A percentile compares a stretch with the other conserved stretches of the same genome.
These are phyloP conservation scores for Agonopterix heracliana DNA, from an alignment of 2,888 invertebrate genomes.

Conservation along the genomic window DNA sequence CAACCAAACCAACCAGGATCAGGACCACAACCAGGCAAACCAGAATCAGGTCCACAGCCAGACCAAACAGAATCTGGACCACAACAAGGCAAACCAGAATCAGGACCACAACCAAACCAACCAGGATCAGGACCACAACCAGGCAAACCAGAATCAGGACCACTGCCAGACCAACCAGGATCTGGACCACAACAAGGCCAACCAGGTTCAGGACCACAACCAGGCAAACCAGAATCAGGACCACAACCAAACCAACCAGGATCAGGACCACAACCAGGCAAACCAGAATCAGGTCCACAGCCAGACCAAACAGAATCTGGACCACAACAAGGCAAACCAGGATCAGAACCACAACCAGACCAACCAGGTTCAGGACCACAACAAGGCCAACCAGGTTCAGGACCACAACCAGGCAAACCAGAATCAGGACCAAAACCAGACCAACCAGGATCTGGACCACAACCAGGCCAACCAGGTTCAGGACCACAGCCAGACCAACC, in stretches of 20 bases:
- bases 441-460: not conserved
- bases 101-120: not conserved
- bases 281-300: not conserved
- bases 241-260: not conserved
- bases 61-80: no score
- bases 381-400: not conserved
- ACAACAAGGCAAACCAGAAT: not conserved
- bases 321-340: not conserved
- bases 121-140: not conserved
- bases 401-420: not conserved
- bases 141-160: not conserved
- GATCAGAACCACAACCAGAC: not conserved
- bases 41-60: not conserved
- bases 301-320: not conserved
- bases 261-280: not conserved
- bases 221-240: not conserved
- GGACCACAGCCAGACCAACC: not conserved
- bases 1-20: not conserved
- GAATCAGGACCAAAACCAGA: not conserved
- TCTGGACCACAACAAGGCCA: no score
- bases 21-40: not conserved
- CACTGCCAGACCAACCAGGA: not conserved
- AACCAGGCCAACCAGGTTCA: not conserved
- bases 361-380: not conserved
- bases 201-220: not conserved